phyloP scores from a whole-genome alignment of 2,113 vertebrate species.

The Herpetotheres cachinnans region DNA sequence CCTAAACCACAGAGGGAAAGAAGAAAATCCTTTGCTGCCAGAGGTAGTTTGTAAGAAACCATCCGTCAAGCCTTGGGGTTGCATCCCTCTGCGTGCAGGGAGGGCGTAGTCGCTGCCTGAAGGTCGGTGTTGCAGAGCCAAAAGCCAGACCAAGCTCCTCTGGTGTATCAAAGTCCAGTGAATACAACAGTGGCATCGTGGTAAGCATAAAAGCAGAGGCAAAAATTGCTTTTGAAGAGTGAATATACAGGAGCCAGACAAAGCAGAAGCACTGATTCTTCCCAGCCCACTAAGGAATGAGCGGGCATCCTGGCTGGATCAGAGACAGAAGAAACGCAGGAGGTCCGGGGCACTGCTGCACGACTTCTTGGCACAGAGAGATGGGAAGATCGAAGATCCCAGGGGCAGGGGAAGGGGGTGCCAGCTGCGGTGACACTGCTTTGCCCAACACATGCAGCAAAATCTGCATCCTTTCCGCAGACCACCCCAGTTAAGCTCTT shows the following conservation, averaged over 20 bases:
- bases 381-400: neutral
- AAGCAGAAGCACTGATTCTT: neutral
- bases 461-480: neutral
- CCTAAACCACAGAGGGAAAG: neutral
- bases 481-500: neutral
- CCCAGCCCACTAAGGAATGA: neutral
- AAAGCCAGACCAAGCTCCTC: neutral
- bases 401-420: neutral
- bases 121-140: neutral
- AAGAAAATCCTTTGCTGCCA: neutral
- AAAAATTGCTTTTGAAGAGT: neutral
- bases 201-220: neutral
- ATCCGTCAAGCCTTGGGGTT: neutral
- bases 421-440: neutral
- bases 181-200: no score
- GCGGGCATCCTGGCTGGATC: neutral
- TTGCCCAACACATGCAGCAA: neutral
- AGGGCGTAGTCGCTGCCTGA: neutral
- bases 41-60: neutral
- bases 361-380: neutral
- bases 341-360: neutral
- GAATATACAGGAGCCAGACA: no score
- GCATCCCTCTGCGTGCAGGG: neutral
- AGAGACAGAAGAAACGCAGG: neutral
- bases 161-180: fast-evolving